phyloP scores from a whole-genome alignment of 2,797 vertebrate species.

The Dendrocincla fuliginosa region DNA sequence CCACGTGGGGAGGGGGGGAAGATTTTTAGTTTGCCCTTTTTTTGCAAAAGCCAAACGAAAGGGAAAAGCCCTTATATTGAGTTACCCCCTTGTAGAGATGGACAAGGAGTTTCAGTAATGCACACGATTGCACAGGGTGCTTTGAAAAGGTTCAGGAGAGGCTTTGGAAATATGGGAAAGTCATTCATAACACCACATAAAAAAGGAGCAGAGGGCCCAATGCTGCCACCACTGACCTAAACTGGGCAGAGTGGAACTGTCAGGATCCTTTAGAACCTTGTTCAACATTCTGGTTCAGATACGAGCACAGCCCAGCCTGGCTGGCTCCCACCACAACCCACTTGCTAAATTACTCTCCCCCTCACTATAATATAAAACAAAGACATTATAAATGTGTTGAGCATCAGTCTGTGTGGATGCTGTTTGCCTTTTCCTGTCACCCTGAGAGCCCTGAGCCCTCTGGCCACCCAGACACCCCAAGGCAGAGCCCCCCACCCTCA shows the following conservation, averaged over 20 bases:
- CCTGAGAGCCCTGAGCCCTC: neutral
- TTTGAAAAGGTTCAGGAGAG: constrained; percentile 9
- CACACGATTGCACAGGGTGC: neutral
- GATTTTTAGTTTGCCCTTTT: neutral
- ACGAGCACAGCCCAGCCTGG: constrained; percentile 4
- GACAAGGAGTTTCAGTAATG: constrained; percentile 7
- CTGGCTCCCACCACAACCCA: neutral
- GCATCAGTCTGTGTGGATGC: neutral
- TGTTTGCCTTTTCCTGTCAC: neutral
- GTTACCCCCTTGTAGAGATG: neutral
- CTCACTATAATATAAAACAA: neutral
- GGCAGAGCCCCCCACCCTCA: neutral
- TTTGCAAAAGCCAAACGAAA: constrained; percentile 8
- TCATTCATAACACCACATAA: constrained; percentile 22
- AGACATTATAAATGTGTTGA: neutral
- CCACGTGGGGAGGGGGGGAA: neutral
- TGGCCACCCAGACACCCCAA: neutral
- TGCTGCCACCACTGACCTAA: neutral
- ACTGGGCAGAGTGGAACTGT: neutral
- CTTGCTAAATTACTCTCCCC: neutral
- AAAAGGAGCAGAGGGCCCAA: constrained; percentile 13
- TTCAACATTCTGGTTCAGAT: neutral
- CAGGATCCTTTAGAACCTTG: neutral
- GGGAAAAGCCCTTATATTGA: neutral
- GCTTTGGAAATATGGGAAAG: constrained; percentile 46